Conservation (phyloP, 2,888 invertebrate genomes). For the Aphidoletes aphidimyza region DNA sequence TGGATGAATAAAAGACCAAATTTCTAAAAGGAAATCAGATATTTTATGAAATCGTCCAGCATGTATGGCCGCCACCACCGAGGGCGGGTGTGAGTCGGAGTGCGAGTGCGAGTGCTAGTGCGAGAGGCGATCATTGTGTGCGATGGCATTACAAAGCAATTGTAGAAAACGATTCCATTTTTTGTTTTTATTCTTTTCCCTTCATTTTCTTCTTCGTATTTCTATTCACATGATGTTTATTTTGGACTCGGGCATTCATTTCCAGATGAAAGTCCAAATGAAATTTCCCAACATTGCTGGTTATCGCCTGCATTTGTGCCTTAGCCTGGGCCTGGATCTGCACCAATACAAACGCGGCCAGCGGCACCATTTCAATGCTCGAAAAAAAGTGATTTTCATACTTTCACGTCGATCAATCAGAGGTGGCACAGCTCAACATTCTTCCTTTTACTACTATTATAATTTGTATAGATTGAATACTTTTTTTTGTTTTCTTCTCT, state of each 20-base stretch:
- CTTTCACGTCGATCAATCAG: background rate
- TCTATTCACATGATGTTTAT: background rate
- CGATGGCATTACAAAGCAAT: background rate
- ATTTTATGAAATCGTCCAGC: conserved; percentile 36
- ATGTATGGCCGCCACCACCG: background rate
- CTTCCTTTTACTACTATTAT: background rate
- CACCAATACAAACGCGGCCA: background rate
- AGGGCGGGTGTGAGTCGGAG: background rate
- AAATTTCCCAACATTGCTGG: too few relatives aligned
- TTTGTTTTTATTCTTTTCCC: background rate
- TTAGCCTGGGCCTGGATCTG: background rate
- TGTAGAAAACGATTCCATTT: background rate
- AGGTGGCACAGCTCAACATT: background rate
- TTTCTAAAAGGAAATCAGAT: conserved; percentile 51
- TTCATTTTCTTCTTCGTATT: background rate
- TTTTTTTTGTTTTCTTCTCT: too few relatives aligned
- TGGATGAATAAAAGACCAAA: conserved; percentile 46
- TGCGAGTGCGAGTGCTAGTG: background rate
- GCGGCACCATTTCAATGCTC: background rate
- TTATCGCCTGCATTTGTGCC: background rate
- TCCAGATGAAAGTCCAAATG: background rate
- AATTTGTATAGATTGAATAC: background rate
- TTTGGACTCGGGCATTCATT: too few relatives aligned
- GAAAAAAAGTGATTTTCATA: conserved; percentile 43
- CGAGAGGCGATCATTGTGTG: background rate